Conservation (phyloP, 2,888 invertebrate species). For the Pollenia griseotomentosa region DNA sequence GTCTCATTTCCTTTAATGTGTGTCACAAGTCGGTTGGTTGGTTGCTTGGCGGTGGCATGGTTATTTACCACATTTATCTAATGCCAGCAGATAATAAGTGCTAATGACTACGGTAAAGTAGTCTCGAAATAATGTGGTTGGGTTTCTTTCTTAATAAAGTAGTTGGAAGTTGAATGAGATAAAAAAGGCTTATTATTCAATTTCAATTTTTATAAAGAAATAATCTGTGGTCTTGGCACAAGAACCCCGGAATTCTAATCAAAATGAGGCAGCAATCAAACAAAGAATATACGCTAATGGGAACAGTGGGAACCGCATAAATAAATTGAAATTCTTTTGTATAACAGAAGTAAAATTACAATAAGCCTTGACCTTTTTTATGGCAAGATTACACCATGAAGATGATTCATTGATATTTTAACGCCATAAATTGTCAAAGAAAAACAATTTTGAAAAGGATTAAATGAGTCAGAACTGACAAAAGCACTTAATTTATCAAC, state of each 20-base stretch:
- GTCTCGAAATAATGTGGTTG: constrained; percentile 28
- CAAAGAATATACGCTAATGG: background rate
- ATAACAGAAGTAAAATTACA: constrained; percentile 24
- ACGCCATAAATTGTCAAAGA: constrained; percentile 11
- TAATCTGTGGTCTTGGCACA: background rate
- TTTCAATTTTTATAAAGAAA: constrained; percentile 40
- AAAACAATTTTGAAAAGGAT: constrained; percentile 44
- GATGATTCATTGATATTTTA: constrained; percentile 38
- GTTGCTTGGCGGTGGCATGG: constrained; percentile 19
- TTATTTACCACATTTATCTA: constrained; percentile 60
- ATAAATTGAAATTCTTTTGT: constrained; percentile 40
- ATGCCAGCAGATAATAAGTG: constrained; percentile 58
- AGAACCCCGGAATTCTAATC: background rate
- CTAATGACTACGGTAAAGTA: constrained; percentile 60
- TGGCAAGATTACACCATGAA: background rate
- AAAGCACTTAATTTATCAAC: constrained; percentile 27
- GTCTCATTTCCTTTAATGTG: constrained; percentile 68
- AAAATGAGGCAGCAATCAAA: background rate
- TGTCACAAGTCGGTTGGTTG: constrained; percentile 37
- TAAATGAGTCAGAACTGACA: background rate
- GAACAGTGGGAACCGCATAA: constrained; percentile 21
- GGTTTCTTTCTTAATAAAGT: constrained; percentile 9
- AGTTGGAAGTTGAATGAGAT: background rate
- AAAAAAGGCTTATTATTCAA: constrained; percentile 56
- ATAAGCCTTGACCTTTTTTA: constrained; percentile 43